Conservation (phyloP, 2,888 invertebrate species). For the Polyploca ridens region DNA sequence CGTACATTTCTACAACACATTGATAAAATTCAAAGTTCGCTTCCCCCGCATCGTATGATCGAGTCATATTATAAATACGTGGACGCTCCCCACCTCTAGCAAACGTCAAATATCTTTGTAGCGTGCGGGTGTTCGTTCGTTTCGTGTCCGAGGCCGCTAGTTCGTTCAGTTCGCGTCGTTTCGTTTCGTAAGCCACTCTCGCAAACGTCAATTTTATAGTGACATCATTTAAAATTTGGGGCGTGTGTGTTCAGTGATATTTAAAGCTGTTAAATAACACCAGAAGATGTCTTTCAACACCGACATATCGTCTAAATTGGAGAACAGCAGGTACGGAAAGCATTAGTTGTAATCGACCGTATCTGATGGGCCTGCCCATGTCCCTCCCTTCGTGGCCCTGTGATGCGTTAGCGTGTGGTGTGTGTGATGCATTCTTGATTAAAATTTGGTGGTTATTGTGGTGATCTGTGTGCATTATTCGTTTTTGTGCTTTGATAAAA, state of each 20-base stretch:
- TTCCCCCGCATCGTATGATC: slow-evolving; percentile 81
- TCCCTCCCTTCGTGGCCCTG: slow-evolving; percentile 40
- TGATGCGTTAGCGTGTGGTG: slow-evolving; percentile 27
- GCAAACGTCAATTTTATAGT: slow-evolving; percentile 69
- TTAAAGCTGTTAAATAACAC: slow-evolving; percentile 77
- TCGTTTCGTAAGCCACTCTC: slow-evolving; percentile 67
- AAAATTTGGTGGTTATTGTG: slow-evolving; percentile 22
- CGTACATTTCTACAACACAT: slow-evolving; percentile 44
- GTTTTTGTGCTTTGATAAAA: slow-evolving; percentile 18
- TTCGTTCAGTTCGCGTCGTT: slow-evolving; percentile 62
- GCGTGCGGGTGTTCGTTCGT: slow-evolving; percentile 58
- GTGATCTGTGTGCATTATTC: slow-evolving; percentile 27
- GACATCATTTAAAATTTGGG: slow-evolving; percentile 62
- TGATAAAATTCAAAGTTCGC: slow-evolving; percentile 67
- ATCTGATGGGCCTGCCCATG: slow-evolving; percentile 47
- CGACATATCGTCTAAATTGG: slow-evolving; percentile 79
- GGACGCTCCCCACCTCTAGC: slow-evolving; percentile 72
- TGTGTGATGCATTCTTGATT: slow-evolving; percentile 45
- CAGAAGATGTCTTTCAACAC: slow-evolving; percentile 82
- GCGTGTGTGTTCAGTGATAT: slow-evolving; percentile 83
- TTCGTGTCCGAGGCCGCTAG: slow-evolving; percentile 34
- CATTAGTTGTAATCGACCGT: slow-evolving; percentile 44
- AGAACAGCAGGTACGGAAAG: slow-evolving; percentile 81
- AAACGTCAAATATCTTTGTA: slow-evolving; percentile 74
- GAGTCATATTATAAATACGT: slow-evolving; percentile 73